phyloP scores from a whole-genome alignment of 1,140 invertebrate species.

The Lysiphlebus fabarum region DNA sequence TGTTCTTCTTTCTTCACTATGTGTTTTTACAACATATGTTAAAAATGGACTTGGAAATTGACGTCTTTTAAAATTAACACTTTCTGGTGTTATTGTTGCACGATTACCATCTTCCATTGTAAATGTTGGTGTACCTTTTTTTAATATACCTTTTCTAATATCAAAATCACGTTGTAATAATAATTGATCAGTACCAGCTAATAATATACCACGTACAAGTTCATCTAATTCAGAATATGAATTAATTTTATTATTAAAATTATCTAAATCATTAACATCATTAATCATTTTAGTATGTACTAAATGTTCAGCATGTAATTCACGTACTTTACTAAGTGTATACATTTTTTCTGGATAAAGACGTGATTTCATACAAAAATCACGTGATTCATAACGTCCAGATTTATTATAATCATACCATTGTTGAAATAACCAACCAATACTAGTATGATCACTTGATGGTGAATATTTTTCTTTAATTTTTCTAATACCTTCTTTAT shows the following conservation, averaged over 20 bases:
- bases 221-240: slow-evolving; percentile 54
- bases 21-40: slow-evolving; percentile 51
- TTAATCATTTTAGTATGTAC: slow-evolving; percentile 1
- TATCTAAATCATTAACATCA: slow-evolving; percentile 29
- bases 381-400: slow-evolving; percentile 29
- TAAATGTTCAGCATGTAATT: slow-evolving; percentile 37
- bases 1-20: slow-evolving; percentile 49
- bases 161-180: slow-evolving; percentile 48
- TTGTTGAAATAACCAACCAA: slow-evolving; percentile 54
- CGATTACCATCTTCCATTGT: slow-evolving; percentile 50
- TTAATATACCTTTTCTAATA: slow-evolving; percentile 53
- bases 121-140: slow-evolving; percentile 39
- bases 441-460: slow-evolving; percentile 57
- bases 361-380: slow-evolving; percentile 44
- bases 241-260: slow-evolving; percentile 34
- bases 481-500: slow-evolving; percentile 44
- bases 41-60: slow-evolving; percentile 44
- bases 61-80: slow-evolving; percentile 57
- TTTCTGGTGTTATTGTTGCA: slow-evolving; percentile 55
- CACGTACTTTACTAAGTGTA: slow-evolving; percentile 47
- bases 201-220: slow-evolving; percentile 52
- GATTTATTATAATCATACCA: slow-evolving; percentile 40
- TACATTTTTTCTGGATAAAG: slow-evolving; percentile 49
- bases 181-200: slow-evolving; percentile 56
- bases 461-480: slow-evolving; percentile 54